Base-by-base conservation (phyloP, 2,797 vertebrate species). In the Smutsia temminckii region DNA sequence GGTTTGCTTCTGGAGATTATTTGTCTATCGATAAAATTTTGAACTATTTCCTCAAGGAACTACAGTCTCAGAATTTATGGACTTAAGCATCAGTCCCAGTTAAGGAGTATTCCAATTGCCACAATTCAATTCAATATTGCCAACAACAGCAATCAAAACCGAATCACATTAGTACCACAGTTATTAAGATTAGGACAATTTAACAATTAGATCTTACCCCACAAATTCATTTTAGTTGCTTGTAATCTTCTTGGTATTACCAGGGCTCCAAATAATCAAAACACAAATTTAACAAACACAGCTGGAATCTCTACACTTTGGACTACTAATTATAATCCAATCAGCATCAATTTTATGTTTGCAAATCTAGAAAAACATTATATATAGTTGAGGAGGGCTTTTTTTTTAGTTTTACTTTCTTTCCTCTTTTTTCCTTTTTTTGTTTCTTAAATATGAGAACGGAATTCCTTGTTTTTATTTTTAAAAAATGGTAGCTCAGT, bases 261-360 rank as follows among this genome's bases (percentile, higher is more conserved):
- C 5, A 78, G n/a, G 10, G 4, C 12, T 88, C 46, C 14, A 55
- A 78, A 74, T 80, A 94, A 77, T 90, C 49, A 92, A 87, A 92
- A 27, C 37, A 85, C 9, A 78, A 69, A 92, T 46, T 27, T 92
- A 95, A 89, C n/a, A 92, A 85, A 51, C 13, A 85, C 37, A 94
- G 29, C 21, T 86, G 23, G 42, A 69, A 85, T 59, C 49, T 68
- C 55, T 72, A 1, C 69, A 37, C 17, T 86, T 92, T 89, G 53
- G 34, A 17, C 68, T 53, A 87, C 42, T 92, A 78, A 87, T 87
- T 83, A n/a, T 46, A 90, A 87, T 23, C 40, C 6, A 74, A 51
- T 92, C 27, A 69, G 42, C 7, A 81, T 74, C 51, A 90, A 88
- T 85, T 37, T 81, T 42, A 83, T 61, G 6, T 72, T 81, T 4